These are phyloP conservation scores for Nomada ferruginata DNA, from an alignment of 2,888 invertebrate species.

Conservation along the genomic window DNA sequence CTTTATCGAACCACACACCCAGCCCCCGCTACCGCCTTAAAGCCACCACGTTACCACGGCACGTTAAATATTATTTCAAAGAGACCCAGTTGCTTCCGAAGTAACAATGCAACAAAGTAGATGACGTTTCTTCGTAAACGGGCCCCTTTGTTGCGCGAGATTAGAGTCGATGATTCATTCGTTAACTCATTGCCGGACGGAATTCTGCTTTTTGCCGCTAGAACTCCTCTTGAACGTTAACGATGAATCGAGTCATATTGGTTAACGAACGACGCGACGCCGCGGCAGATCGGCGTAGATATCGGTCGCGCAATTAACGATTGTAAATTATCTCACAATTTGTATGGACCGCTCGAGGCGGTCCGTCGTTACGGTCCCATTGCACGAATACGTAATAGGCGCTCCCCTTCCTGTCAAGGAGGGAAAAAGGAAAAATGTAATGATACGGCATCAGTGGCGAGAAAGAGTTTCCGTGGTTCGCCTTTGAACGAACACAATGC, in stretches of 20 bases:
- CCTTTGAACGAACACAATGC: constrained; percentile 41
- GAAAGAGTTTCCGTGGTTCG: constrained; percentile 18
- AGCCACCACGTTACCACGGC: too few species aligned
- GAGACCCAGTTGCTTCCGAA: too few species aligned
- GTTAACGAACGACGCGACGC: constrained; percentile 4
- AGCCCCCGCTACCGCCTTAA: not conserved
- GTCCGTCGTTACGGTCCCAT: too few species aligned
- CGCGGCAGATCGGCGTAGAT: constrained; percentile 4
- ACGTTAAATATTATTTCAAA: too few species aligned
- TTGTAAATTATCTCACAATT: not conserved
- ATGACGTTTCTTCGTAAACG: not conserved
- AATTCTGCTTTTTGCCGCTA: constrained; percentile 48
- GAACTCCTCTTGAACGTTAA: constrained; percentile 45
- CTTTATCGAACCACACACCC: too few species aligned
- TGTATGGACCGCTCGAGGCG: not conserved
- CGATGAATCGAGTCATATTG: constrained; percentile 47
- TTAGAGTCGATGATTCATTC: constrained; percentile 41
- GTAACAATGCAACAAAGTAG: too few species aligned
- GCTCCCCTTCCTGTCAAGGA: constrained; percentile 65
- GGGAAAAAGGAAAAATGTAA: constrained; percentile 5
- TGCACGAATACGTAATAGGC: constrained; percentile 59
- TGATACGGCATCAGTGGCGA: not conserved
- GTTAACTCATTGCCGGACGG: constrained; percentile 38
- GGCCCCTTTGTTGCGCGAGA: constrained; percentile 16
- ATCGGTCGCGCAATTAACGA: constrained; percentile 2